Conservation (phyloP, 2,113 vertebrate genomes). For the Mustela lutreola region DNA sequence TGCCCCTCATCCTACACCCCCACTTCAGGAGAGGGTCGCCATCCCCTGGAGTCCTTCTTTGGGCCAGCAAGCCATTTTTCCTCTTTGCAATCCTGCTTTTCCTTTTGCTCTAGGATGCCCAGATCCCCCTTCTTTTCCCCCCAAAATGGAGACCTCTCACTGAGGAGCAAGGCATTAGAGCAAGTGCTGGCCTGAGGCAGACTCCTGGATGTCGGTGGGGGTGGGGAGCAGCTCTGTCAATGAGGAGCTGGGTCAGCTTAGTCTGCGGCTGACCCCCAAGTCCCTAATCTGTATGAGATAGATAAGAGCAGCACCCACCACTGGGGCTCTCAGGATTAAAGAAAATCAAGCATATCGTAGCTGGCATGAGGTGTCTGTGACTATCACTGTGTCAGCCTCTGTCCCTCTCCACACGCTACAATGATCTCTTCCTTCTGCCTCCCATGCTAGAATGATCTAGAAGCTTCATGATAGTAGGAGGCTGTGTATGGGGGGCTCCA, state of each 20-base stretch:
- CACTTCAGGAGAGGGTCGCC: background rate
- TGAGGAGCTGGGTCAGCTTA: background rate
- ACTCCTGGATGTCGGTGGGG: background rate
- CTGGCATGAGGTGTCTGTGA: background rate
- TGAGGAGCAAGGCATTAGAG: background rate
- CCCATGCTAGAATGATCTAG: background rate
- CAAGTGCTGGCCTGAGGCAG: background rate
- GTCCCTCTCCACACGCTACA: background rate
- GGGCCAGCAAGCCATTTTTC: background rate
- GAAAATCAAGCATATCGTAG: fast-evolving
- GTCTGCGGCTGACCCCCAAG: background rate
- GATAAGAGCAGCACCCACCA: background rate
- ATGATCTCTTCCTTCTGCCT: background rate
- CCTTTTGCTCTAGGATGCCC: background rate
- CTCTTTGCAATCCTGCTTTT: background rate
- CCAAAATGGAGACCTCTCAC: background rate
- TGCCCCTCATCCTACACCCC: background rate
- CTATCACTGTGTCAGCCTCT: too few species aligned
- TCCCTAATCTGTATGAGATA: background rate
- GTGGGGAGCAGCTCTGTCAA: background rate
- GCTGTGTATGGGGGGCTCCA: background rate
- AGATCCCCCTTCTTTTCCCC: background rate
- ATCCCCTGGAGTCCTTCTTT: too few species aligned
- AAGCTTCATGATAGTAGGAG: background rate
- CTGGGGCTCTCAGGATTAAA: background rate